Evolutionary conservation across 37 sponge, comb jelly and placozoan genomes (phyloP), one percentile per base, ranked within the genome.

Genomic region (Aplysina aerophoba): DNA sequence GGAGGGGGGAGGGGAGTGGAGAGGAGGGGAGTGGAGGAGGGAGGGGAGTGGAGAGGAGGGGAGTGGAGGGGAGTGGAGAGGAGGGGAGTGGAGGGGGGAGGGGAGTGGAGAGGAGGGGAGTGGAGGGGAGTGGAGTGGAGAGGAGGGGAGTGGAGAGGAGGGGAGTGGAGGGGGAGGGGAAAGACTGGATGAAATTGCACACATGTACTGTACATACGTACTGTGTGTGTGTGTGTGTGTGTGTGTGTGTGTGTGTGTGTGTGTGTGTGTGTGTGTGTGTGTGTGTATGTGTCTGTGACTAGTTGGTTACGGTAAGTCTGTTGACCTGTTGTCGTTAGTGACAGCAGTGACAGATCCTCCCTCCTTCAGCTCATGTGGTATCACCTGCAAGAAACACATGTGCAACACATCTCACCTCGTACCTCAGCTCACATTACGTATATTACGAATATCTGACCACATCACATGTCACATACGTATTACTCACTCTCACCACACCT

Each of bases 311-410:
- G 27, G 66, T 65, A 30, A 30, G 14, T 3, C 25, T 11, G 15
- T 54, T 38, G 56, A 96, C 96, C 87, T 96, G 87, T 99, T 99
- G 21, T 93, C 92, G 81, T 90, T 91, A 57, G 94, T 91, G 39
- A 99, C 95, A 27, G 90, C 83, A 30, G 93, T 90, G 4, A 54
- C 79, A 83, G 89, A 73, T 28, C 99, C 99, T n/a, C 94, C 95
- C n/a, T 89, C 91, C 58, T 89, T 93, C 59, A 99, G 87, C 34
- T 99, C 99, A 82, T 99, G 92, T 24, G 92, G 93, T 15, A 93
- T 87, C 14, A 89, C 41, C 90, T 96, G 33, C 83, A 54, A 31
- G 33, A 31, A 1, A 16, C 17, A 35, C 36, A n/a, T n/a, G n/a
- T 15, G 14, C 73, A 34, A 31, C 36, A 44, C 36, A 72, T 34